Conservation (phyloP, 2,888 invertebrate genomes). For the Oligia strigilis region DNA sequence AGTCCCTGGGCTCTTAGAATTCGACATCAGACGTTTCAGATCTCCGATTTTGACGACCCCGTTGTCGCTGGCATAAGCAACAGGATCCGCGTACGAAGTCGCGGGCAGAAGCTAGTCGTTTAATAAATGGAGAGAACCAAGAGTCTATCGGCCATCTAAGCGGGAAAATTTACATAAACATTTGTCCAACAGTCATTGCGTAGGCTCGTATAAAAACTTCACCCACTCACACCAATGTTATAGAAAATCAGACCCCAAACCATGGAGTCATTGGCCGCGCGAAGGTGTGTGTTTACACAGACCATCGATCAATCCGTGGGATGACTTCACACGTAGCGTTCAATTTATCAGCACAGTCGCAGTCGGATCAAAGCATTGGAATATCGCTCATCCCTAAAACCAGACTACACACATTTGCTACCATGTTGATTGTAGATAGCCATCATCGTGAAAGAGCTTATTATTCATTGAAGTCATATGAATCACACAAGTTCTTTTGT, state of each 20-base stretch:
- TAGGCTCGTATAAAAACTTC: constrained; percentile 69
- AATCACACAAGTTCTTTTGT: constrained; percentile 52
- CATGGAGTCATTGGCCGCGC: constrained; percentile 71
- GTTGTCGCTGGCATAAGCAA: too few relatives aligned
- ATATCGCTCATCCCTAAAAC: constrained; percentile 37
- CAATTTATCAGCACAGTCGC: constrained; percentile 54
- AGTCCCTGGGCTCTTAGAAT: too few relatives aligned
- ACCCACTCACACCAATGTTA: constrained; percentile 68
- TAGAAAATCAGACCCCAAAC: constrained; percentile 65
- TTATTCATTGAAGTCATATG: constrained; percentile 42
- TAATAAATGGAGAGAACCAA: constrained; percentile 39
- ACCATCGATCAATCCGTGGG: constrained; percentile 65
- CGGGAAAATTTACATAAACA: constrained; percentile 59
- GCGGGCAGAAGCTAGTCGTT: too few relatives aligned
- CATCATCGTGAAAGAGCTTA: constrained; percentile 17
- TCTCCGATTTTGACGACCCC: too few relatives aligned
- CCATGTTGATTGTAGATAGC: constrained; percentile 44
- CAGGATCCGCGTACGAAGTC: too few relatives aligned
- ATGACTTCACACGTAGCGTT: constrained; percentile 53
- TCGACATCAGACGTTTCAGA: too few relatives aligned
- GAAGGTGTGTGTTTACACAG: constrained; percentile 69
- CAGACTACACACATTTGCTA: constrained; percentile 44
- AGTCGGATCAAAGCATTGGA: constrained; percentile 32
- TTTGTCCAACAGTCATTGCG: constrained; percentile 62
- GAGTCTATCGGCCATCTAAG: constrained; percentile 27